A percentile compares a stretch with the other conserved stretches of the same genome.
Conservation (phyloP, 2,888 invertebrate species). For the Drosophila kokeensis region DNA sequence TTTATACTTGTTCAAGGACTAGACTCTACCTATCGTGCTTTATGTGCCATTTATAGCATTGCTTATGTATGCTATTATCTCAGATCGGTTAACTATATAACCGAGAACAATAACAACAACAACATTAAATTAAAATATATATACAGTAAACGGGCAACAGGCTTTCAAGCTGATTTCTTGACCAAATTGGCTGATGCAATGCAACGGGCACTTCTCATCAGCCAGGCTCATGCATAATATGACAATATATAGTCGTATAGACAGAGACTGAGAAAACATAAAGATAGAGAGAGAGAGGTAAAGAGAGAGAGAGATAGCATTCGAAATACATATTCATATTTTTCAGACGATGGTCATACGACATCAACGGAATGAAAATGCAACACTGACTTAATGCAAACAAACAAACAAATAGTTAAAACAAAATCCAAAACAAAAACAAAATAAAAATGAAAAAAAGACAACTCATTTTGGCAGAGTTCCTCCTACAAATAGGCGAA, state of each 20-base stretch:
- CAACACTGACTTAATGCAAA: slow-evolving; percentile 12
- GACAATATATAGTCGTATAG: slow-evolving; percentile 21
- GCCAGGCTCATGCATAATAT: slow-evolving; percentile 57
- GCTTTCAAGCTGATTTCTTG: slow-evolving; percentile 59
- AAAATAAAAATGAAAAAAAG: neutral
- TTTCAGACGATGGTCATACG: slow-evolving; percentile 30
- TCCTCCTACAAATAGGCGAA: neutral
- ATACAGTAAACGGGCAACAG: slow-evolving; percentile 53
- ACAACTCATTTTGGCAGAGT: slow-evolving; percentile 15
- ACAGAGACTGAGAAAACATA: slow-evolving; percentile 7
- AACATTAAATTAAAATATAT: slow-evolving; percentile 45
- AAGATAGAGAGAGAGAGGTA: neutral
- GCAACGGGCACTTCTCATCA: slow-evolving; percentile 79
- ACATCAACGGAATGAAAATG: slow-evolving; percentile 21
- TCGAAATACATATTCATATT: slow-evolving; percentile 50
- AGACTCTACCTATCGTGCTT: neutral
- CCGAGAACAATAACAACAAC: slow-evolving; percentile 29
- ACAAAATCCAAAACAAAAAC: neutral
- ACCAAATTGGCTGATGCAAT: slow-evolving; percentile 84
- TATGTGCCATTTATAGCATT: slow-evolving; percentile 1
- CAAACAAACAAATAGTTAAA: neutral
- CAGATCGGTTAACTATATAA: slow-evolving; percentile 33
- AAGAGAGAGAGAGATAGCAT: slow-evolving; percentile 6
- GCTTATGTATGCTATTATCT: slow-evolving; percentile 2
- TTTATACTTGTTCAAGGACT: neutral